Evolutionary conservation across 2,113 vertebrate species (phyloP), one percentile per base, ranked within the genome.

Genomic region (Meriones unguiculatus): DNA sequence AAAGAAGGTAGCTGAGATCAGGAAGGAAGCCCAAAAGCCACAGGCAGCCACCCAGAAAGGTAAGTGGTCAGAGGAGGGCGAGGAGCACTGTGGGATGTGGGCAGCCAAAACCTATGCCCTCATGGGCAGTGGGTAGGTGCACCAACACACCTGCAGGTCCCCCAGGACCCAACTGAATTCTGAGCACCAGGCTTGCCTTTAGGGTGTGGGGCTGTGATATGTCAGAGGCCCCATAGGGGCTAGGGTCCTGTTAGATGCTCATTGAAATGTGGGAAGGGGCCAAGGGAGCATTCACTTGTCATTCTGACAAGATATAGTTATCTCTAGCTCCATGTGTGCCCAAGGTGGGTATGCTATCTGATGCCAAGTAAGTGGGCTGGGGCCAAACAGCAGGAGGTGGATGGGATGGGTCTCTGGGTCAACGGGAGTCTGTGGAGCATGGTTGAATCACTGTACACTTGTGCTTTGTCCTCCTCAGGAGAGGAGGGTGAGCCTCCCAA

Each of bases 1-100:
- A 97, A 99, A 99, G 98, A 99, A 98, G 98, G 98, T 99, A 97
- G 99, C 99, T 14, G 99, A 99, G 95, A 98, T 99, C 92, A 99
- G 98, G 96, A 99, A 98, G 97, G 97, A 99, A 75, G 98, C 98
- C 38, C 98, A 98, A 94, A 98, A 97, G 95, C 87, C 97, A 3
- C 98, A 99, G 82, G 93, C 97, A n/a, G 93, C 97, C 67, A 93
- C 96, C 65, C 98, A 97, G 91, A 99, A 98, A 99, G 99, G 99
- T 99, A 99, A 99, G 98, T 98, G 87, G 92, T 13, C 17, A 9
- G 54, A 30, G 76, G 35, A 46, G 67, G 81, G 22, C 52, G 76
- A 30, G 57, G 57, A 41, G 32, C 41, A 38, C 50, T 13, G 13
- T 0, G 18, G 73, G 32, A 50, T 17, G 1, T 50, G 46, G 3